Conservation (phyloP, 2,113 vertebrate species). For the Seriola aureovittata region DNA sequence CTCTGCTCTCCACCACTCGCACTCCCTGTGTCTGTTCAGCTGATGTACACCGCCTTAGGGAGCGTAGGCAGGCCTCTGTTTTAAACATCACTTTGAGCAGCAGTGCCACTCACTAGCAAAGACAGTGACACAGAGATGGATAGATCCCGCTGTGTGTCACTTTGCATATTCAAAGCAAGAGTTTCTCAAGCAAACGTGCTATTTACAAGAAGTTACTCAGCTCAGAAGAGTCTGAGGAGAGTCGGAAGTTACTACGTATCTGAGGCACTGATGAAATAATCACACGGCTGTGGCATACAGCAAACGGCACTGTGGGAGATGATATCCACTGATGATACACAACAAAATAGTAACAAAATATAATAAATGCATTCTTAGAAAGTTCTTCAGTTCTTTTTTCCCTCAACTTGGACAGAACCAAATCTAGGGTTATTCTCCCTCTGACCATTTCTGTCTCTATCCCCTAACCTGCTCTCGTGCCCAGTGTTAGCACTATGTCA, state of each 20-base stretch:
- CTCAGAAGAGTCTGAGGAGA: conserved; percentile 17
- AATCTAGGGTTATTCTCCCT: neutral
- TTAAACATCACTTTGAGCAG: conserved; percentile 44
- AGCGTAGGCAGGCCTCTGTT: conserved; percentile 32
- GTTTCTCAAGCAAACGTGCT: conserved; percentile 24
- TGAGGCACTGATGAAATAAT: conserved; percentile 23
- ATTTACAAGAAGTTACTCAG: conserved; percentile 37
- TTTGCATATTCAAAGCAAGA: conserved; percentile 33
- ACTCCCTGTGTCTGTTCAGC: conserved; percentile 10
- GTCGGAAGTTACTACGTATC: conserved; percentile 8
- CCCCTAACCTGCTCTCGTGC: neutral
- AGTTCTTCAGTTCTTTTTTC: neutral
- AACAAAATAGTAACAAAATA: neutral
- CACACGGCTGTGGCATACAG: conserved; percentile 8
- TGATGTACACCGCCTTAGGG: conserved; percentile 12
- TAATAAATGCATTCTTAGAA: neutral
- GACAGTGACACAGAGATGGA: conserved; percentile 15
- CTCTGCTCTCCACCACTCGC: conserved; percentile 20
- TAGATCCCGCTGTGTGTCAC: conserved; percentile 11
- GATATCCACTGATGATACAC: neutral
- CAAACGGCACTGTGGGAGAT: neutral
- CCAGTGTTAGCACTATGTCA: neutral
- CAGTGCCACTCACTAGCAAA: conserved; percentile 39
- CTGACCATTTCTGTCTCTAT: neutral
- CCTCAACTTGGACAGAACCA: neutral